These are phyloP conservation scores for Eunapius fragilis DNA, from an alignment of 37 sponge, comb jelly and placozoan species.

Conservation along the genomic window DNA sequence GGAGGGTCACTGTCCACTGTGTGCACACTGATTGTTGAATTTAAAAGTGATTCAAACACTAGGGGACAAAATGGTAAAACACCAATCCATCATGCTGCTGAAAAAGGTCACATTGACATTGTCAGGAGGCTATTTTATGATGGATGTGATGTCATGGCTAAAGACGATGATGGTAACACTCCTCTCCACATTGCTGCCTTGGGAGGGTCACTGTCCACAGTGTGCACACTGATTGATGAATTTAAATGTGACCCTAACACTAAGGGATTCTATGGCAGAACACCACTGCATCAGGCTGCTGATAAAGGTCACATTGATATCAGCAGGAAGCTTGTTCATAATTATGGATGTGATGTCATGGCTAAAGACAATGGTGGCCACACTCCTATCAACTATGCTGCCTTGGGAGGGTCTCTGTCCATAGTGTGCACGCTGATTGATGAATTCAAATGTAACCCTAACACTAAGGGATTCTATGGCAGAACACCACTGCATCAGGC, in stretches of 20 bases:
- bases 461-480: conserved; percentile 1
- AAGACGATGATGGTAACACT: neutral
- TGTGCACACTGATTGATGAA: neutral
- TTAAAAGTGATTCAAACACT: neutral
- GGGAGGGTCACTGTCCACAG: neutral
- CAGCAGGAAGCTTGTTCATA: conserved; percentile 1
- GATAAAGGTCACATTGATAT: neutral
- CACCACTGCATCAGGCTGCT: conserved; percentile 13
- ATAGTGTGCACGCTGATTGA: neutral
- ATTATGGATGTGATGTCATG: conserved; percentile 11
- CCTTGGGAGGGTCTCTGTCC: neutral
- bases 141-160: neutral
- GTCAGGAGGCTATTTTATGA: neutral
- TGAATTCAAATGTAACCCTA: neutral
- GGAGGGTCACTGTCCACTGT: neutral
- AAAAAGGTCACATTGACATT: neutral
- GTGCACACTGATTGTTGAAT: neutral
- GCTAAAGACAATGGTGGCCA: conserved; percentile 3
- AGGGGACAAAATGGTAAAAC: neutral
- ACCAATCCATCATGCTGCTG: conserved; percentile 1
- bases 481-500: conserved; percentile 12
- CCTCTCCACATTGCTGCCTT: neutral
- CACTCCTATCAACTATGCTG: conserved; percentile 1
- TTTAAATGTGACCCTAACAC: neutral
- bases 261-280: neutral